phyloP scores from a whole-genome alignment of 2,888 invertebrate genomes.

The Melangyna quadrimaculata region DNA sequence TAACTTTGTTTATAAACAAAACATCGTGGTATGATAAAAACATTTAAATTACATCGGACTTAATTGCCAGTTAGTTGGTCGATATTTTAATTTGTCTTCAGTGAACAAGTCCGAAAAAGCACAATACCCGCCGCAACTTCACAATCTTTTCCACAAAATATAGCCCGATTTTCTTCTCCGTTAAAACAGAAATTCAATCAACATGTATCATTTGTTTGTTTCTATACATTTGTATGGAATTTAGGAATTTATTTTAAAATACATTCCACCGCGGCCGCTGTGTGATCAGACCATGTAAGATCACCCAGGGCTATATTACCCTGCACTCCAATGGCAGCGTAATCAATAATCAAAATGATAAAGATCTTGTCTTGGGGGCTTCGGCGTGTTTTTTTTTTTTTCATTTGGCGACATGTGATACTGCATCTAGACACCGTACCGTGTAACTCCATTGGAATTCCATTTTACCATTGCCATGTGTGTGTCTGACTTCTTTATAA shows the following conservation, averaged over 20 bases:
- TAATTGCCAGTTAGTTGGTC: slow-evolving; percentile 48
- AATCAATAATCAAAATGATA: slow-evolving; percentile 81
- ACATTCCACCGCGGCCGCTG: slow-evolving; percentile 38
- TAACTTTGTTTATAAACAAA: slow-evolving; percentile 45
- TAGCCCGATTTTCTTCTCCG: neutral
- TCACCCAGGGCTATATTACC: slow-evolving; percentile 34
- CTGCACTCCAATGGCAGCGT: slow-evolving; percentile 72
- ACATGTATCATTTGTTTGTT: slow-evolving; percentile 1
- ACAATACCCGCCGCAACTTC: neutral
- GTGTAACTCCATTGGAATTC: slow-evolving; percentile 49
- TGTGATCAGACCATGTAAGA: slow-evolving; percentile 41
- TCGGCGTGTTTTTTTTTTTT: slow-evolving; percentile 28
- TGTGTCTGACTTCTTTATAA: slow-evolving; percentile 8
- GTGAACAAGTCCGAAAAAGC: neutral
- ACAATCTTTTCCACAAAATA: slow-evolving; percentile 11
- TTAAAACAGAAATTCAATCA: slow-evolving; percentile 9
- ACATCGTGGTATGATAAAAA: slow-evolving; percentile 74
- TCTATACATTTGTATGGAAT: slow-evolving; percentile 31
- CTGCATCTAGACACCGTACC: slow-evolving; percentile 38
- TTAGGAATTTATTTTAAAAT: slow-evolving; percentile 35
- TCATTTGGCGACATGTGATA: slow-evolving; percentile 60
- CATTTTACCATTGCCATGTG: neutral
- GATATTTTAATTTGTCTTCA: slow-evolving; percentile 43
- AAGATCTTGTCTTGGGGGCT: slow-evolving; percentile 77
- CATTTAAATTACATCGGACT: slow-evolving; percentile 75